phyloP scores from a whole-genome alignment of 2,888 invertebrate species.

The Hyposoter didymator region DNA sequence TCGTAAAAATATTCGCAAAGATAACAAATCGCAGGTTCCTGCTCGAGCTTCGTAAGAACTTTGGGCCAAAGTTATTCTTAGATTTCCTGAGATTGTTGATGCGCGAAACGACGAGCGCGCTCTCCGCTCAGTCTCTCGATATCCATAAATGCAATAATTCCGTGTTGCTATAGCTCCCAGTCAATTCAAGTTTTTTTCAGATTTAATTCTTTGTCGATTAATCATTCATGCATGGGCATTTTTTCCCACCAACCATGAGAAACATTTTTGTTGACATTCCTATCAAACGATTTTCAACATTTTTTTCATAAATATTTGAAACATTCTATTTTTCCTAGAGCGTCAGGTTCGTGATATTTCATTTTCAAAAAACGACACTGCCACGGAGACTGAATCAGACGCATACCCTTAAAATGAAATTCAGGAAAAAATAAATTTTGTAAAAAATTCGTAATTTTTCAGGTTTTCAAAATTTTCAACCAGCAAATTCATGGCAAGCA shows the following conservation, averaged over 20 bases:
- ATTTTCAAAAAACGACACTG: too few species aligned
- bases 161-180: constrained; percentile 63
- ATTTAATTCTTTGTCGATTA: constrained; percentile 54
- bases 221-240: constrained; percentile 10
- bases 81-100: constrained; percentile 67
- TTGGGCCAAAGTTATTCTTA: constrained; percentile 78
- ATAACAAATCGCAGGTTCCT: constrained; percentile 75
- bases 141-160: constrained; percentile 80
- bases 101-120: constrained; percentile 15
- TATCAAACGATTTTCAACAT: neutral
- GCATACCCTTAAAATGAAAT: neutral
- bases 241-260: neutral
- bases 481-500: neutral
- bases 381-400: too few species aligned
- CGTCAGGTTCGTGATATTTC: neutral
- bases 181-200: constrained; percentile 22
- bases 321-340: neutral
- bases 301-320: neutral
- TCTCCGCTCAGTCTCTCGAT: constrained; percentile 64
- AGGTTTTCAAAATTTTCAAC: neutral
- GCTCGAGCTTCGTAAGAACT: constrained; percentile 34
- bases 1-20: constrained; percentile 82
- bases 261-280: neutral
- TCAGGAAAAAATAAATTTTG: neutral
- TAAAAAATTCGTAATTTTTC: neutral